A percentile compares a stretch with the other conserved stretches of the same genome.
Evolutionary conservation across 2,888 invertebrate species (phyloP).

Genomic region (Choristoneura rosaceana): DNA sequence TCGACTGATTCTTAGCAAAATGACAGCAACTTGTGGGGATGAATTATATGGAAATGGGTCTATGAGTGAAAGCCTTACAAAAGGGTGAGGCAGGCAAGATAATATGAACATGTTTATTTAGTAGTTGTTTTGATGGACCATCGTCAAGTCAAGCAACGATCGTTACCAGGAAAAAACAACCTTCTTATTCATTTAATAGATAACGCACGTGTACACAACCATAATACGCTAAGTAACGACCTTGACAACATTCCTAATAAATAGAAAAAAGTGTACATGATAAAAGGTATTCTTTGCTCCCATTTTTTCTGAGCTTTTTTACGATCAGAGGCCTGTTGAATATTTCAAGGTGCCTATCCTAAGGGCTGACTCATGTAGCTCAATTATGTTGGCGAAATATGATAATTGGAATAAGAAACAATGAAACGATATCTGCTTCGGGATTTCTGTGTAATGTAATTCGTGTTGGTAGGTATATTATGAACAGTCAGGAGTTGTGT

Average conservation of each 20-base stretch:
- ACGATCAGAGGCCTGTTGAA: slow-evolving; percentile 5
- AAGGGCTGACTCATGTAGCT: background rate
- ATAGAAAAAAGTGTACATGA: slow-evolving; percentile 8
- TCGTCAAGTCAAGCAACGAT: background rate
- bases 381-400: slow-evolving; percentile 13
- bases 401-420: slow-evolving; percentile 28
- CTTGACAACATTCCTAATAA: background rate
- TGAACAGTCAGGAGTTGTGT: no score
- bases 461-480: background rate
- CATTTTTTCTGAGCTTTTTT: slow-evolving; percentile 13
- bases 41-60: no score
- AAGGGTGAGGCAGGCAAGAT: no score
- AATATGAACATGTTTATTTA: background rate
- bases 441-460: slow-evolving; percentile 22
- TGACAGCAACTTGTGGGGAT: no score
- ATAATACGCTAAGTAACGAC: background rate
- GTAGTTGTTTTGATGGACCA: background rate
- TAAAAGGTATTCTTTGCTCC: slow-evolving; percentile 5
- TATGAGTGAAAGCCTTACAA: no score
- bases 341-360: slow-evolving; percentile 20
- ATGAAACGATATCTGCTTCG: slow-evolving; percentile 23
- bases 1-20: no score
- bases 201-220: slow-evolving; percentile 1
- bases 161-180: background rate
- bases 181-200: background rate